A percentile compares a stretch with the other conserved stretches of the same genome.
Evolutionary conservation across 2,113 vertebrate genomes (phyloP).

Genomic region (Argyrosomus japonicus): DNA sequence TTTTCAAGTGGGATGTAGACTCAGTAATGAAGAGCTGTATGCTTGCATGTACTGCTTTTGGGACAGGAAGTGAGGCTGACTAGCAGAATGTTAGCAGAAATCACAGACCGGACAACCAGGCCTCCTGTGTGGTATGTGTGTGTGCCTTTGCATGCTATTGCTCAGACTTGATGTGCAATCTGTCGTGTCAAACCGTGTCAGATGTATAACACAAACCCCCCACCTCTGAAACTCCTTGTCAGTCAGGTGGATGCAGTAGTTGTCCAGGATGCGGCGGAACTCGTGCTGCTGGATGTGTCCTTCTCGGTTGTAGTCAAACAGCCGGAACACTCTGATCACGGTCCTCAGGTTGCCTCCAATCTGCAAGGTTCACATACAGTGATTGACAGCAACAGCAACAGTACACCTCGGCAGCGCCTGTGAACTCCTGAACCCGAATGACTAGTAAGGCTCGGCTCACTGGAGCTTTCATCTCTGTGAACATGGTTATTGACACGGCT

Average conservation of each 20-base stretch:
- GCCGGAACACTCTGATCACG: slow-evolving; percentile 71
- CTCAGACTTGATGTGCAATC: background rate
- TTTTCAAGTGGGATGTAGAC: too few relatives aligned
- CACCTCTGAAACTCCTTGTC: slow-evolving; percentile 77
- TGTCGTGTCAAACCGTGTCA: slow-evolving; percentile 9
- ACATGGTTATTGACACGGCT: slow-evolving; percentile 36
- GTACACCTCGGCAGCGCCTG: slow-evolving; percentile 3
- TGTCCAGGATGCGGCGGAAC: slow-evolving; percentile 71
- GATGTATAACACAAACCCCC: background rate
- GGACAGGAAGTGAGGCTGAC: background rate
- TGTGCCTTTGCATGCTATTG: background rate
- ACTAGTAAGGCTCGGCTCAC: slow-evolving; percentile 3
- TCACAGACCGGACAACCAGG: background rate
- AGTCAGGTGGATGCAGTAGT: slow-evolving; percentile 75
- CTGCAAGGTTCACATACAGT: slow-evolving; percentile 55
- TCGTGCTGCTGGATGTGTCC: slow-evolving; percentile 64
- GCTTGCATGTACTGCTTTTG: background rate
- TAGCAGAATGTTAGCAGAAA: background rate
- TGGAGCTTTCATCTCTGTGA: slow-evolving; percentile 54
- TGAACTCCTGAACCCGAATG: slow-evolving; percentile 53
- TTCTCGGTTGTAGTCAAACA: slow-evolving; percentile 72
- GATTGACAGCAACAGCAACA: slow-evolving; percentile 50
- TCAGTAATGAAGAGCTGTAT: too few relatives aligned
- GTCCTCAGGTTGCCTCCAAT: slow-evolving; percentile 80
- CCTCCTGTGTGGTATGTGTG: background rate